phyloP scores from a whole-genome alignment of 30 jellyfish, hydroid and myxozoan genomes.

The Hydractinia symbiolongicarpus region DNA sequence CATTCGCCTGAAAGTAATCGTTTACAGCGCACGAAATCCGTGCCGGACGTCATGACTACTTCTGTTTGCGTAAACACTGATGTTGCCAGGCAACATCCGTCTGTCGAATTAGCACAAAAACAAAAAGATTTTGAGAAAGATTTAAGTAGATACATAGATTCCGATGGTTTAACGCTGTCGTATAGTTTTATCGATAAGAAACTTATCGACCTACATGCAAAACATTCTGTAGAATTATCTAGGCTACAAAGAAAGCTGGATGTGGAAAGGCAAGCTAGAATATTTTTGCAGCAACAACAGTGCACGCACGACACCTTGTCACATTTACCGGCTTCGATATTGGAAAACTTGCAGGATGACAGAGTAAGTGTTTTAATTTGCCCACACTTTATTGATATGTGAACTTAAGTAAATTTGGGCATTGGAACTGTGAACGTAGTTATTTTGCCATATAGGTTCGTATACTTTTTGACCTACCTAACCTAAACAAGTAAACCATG shows the following conservation, averaged over 20 bases:
- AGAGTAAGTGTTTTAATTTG: not conserved
- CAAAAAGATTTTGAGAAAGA: not conserved
- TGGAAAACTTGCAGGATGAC: constrained; percentile 2
- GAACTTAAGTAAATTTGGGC: too few relatives aligned
- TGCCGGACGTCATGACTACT: constrained; percentile 29
- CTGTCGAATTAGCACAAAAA: not conserved
- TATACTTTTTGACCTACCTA: too few relatives aligned
- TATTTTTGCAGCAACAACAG: constrained; percentile 26
- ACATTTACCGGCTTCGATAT: not conserved
- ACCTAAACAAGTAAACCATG: too few relatives aligned
- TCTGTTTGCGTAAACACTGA: not conserved
- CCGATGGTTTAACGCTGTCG: constrained; percentile 64
- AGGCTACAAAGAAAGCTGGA: constrained; percentile 66
- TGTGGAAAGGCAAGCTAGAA: constrained; percentile 64
- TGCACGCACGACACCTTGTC: not conserved
- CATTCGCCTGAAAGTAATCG: constrained; percentile 19
- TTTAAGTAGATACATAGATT: constrained; percentile 38
- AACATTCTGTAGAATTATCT: constrained; percentile 47
- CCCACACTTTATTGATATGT: too few relatives aligned
- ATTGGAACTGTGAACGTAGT: too few relatives aligned
- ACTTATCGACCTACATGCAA: constrained; percentile 40
- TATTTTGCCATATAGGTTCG: too few relatives aligned
- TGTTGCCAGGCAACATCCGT: not conserved
- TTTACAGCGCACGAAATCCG: constrained; percentile 22
- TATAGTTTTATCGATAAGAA: constrained; percentile 46